Percentiles rank a stretch among this genome's conserved stretches.
Conservation (phyloP, 2,888 invertebrate genomes). For the Strigamia maritima region DNA sequence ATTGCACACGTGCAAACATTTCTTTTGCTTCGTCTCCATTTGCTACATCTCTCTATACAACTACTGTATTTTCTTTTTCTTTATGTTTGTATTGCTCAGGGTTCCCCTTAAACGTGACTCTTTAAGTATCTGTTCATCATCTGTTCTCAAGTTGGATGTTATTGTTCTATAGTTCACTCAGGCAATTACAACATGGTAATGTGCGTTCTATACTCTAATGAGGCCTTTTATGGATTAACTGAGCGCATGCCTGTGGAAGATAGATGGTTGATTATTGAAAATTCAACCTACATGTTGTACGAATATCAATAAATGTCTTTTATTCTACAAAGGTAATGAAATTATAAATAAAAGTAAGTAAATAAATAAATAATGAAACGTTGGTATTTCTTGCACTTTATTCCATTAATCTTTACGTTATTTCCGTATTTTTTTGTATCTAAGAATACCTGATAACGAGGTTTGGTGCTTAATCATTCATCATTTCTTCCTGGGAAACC, state of each 20-base stretch:
- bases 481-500: neutral
- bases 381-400: neutral
- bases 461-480: neutral
- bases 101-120: neutral
- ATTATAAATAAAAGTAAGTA: too few relatives aligned
- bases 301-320: neutral
- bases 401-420: neutral
- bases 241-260: slow-evolving; percentile 7
- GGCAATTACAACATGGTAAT: slow-evolving; percentile 29
- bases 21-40: neutral
- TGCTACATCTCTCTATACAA: neutral
- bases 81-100: neutral
- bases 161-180: slow-evolving; percentile 6
- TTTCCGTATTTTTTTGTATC: neutral
- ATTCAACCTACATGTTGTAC: neutral
- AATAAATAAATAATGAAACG: neutral
- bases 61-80: neutral
- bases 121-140: slow-evolving; percentile 18
- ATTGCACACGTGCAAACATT: slow-evolving; percentile 25
- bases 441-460: neutral
- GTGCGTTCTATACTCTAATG: neutral
- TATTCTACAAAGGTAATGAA: neutral
- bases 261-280: neutral
- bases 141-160: neutral
- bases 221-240: slow-evolving; percentile 19